A percentile compares a stretch with the other conserved stretches of the same genome.
Conservation (phyloP, 2,888 invertebrate species). For the Drosophila nr. fundita region DNA sequence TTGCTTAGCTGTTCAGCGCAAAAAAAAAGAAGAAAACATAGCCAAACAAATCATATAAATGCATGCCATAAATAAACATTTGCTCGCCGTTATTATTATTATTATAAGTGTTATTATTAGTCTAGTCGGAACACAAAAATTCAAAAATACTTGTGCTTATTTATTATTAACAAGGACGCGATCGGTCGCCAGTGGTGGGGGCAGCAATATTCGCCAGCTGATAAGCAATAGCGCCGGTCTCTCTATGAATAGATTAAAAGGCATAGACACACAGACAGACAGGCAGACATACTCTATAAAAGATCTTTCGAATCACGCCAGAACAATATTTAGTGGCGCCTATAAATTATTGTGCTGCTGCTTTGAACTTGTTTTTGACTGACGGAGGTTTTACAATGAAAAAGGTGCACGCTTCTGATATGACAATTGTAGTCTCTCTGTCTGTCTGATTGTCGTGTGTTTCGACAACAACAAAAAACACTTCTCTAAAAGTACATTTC, state of each 20-base stretch:
- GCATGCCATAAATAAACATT: constrained; percentile 70
- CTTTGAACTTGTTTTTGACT: constrained; percentile 61
- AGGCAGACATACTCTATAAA: constrained; percentile 16
- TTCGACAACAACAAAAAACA: not conserved
- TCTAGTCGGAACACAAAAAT: constrained; percentile 26
- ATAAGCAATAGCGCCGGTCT: constrained; percentile 50
- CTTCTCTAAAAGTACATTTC: not conserved
- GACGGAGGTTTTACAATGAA: constrained; percentile 1
- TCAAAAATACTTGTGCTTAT: constrained; percentile 12
- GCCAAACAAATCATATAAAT: constrained; percentile 63
- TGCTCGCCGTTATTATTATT: constrained; percentile 52
- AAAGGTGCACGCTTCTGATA: constrained; percentile 2
- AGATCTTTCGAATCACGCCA: constrained; percentile 40
- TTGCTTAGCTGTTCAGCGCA: constrained; percentile 47
- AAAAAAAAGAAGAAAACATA: constrained; percentile 38
- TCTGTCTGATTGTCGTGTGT: not conserved
- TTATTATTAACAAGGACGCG: constrained; percentile 12
- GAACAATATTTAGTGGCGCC: constrained; percentile 30
- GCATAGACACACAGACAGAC: constrained; percentile 17
- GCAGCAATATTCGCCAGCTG: constrained; percentile 37
- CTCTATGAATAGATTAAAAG: constrained; percentile 51
- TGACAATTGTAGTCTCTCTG: constrained; percentile 6
- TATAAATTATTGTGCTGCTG: constrained; percentile 37
- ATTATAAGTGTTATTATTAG: constrained; percentile 47
- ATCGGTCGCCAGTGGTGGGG: constrained; percentile 5